Conservation (phyloP, 2,113 vertebrate genomes). For the Nestor notabilis region DNA sequence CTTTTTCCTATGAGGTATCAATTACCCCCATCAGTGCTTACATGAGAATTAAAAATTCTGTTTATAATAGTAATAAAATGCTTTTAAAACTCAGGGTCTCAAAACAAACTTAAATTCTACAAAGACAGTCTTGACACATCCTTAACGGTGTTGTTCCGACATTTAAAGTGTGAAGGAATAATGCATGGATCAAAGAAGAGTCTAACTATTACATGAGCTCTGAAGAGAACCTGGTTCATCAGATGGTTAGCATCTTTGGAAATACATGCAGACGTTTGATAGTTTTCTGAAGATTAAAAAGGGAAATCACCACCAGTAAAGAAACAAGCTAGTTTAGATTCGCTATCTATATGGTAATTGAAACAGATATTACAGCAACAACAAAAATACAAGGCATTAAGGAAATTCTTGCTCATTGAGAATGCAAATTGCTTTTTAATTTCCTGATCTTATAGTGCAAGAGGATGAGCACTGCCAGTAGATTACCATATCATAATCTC, state of each 20-base stretch:
- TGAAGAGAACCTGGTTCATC: background rate
- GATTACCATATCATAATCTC: conserved; percentile 37
- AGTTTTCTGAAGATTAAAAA: background rate
- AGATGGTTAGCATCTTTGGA: background rate
- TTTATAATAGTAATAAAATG: background rate
- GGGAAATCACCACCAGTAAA: background rate
- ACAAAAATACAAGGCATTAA: background rate
- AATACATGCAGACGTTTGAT: background rate
- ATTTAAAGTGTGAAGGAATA: background rate
- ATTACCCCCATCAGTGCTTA: background rate
- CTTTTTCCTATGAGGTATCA: background rate
- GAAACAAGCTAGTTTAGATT: conserved; percentile 28
- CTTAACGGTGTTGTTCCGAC: background rate
- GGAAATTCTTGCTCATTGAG: background rate
- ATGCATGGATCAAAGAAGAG: background rate
- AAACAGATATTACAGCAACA: background rate
- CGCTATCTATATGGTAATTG: conserved; percentile 9
- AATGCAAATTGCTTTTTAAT: conserved; percentile 35
- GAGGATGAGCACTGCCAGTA: background rate
- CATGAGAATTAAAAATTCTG: background rate
- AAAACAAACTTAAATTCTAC: background rate
- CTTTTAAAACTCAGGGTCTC: background rate
- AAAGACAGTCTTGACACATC: background rate
- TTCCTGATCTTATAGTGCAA: conserved; percentile 37
- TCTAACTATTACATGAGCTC: background rate